These are phyloP conservation scores for Pissodes strobi DNA, from an alignment of 1,140 invertebrate genomes.

Conservation along the genomic window DNA sequence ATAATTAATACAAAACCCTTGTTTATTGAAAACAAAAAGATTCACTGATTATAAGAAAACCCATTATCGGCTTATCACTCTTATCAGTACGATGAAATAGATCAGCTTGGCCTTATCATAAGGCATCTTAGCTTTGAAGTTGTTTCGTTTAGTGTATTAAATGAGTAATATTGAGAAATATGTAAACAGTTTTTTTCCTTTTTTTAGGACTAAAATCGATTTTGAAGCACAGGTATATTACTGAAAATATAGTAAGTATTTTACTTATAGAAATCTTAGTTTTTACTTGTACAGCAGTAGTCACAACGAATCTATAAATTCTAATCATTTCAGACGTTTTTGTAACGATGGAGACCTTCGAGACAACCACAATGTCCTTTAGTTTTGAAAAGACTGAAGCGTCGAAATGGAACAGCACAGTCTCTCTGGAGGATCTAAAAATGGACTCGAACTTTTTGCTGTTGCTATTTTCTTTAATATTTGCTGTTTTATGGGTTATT, in stretches of 20 bases:
- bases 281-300: no score
- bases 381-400: conserved; percentile 37
- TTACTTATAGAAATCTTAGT: no score
- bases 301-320: no score
- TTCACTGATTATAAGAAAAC: background rate
- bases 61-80: background rate
- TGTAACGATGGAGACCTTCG: background rate
- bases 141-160: background rate
- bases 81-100: no score
- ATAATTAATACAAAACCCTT: background rate
- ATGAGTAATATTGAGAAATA: background rate
- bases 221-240: background rate
- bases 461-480: conserved; percentile 79
- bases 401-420: conserved; percentile 40
- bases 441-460: conserved; percentile 82
- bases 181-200: background rate
- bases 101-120: no score
- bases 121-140: no score
- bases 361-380: conserved; percentile 20
- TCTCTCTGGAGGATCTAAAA: conserved; percentile 63
- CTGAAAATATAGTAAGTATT: no score
- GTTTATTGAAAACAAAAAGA: background rate
- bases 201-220: background rate
- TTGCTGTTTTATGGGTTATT: conserved; percentile 85
- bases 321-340: no score